Base-by-base conservation (phyloP, 2,797 vertebrate species). In the Pipistrellus kuhlii region DNA sequence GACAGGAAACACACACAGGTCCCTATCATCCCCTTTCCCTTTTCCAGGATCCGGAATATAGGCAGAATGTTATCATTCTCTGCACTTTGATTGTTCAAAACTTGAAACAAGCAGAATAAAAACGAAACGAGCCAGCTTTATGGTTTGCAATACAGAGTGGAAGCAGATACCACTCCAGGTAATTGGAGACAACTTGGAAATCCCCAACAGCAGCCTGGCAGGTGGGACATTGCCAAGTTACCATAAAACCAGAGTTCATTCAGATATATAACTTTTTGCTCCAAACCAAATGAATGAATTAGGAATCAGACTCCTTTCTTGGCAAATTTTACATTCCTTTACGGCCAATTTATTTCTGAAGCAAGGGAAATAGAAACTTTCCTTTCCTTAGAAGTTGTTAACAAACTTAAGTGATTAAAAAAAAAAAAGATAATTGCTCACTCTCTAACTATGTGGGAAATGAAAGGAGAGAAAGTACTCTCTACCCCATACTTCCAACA, bases 91-190 rank as follows among this genome's bases (percentile, higher is more conserved):
- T 86, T 84, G 71, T 75, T 95, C 41, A 90, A 97, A 97, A 83
- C 81, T 93, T 97, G 73, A 93, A 96, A 93, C 76, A 85, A 95
- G 55, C 6, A 32, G 80, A 89, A 96, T 77, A 51, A 96, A 95
- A 97, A 96, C 30, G 4, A 96, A 96, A 38, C 3, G 92, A 95
- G 46, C 44, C 20, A 32, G 41, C 38, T 59, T 92, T 94, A 80
- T 11, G 8, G 88, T 89, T 77, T 85, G 30, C 88, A 41, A 35
- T 64, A 51, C 15, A 90, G 44, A n/a, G n/a, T 90, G 90, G 92
- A 96, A 97, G 88, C 85, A 77, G n/a, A 80, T 48, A 82, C 30
- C 55, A 72, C 32, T 93, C 82, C 66, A 38, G 92, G 51, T 20
- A 96, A 85, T 57, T 86, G 8, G 53, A 97, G 93, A 62, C 64